A percentile compares a stretch with the other conserved stretches of the same genome.
phyloP scores from a whole-genome alignment of 2,888 invertebrate genomes.

The Patella ulyssiponensis region DNA sequence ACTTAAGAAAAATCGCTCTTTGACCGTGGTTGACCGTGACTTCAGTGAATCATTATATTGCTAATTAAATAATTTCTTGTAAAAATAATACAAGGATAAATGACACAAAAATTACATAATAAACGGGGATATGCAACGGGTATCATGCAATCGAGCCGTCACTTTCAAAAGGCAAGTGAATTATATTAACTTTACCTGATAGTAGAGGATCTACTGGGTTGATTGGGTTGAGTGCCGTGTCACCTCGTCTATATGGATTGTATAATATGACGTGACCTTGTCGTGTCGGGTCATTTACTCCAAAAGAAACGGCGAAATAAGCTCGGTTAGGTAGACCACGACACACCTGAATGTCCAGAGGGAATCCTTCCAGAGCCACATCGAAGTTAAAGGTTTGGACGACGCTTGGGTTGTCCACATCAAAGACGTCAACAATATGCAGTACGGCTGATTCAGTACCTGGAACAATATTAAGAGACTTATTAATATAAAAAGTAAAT shows the following conservation, averaged over 20 bases:
- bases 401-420: slow-evolving; percentile 6
- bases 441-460: slow-evolving; percentile 14
- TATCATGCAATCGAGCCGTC: background rate
- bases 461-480: background rate
- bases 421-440: slow-evolving; percentile 7
- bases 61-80: too few relatives aligned
- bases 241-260: background rate
- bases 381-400: slow-evolving; percentile 10
- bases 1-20: too few relatives aligned
- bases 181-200: background rate
- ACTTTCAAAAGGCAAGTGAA: background rate
- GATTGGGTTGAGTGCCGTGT: background rate
- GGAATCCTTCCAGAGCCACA: slow-evolving; percentile 4
- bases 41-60: too few relatives aligned
- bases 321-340: slow-evolving; percentile 3
- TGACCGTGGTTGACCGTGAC: too few relatives aligned
- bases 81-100: too few relatives aligned
- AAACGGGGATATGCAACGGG: too few relatives aligned
- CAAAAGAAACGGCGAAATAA: slow-evolving; percentile 18
- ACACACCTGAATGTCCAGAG: slow-evolving; percentile 20
- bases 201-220: slow-evolving; percentile 3
- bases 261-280: slow-evolving; percentile 18
- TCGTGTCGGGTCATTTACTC: background rate
- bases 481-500: too few relatives aligned
- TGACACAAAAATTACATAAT: too few relatives aligned